These are phyloP conservation scores for Dendrolimus houi DNA, from an alignment of 2,888 invertebrate species.

Conservation along the genomic window DNA sequence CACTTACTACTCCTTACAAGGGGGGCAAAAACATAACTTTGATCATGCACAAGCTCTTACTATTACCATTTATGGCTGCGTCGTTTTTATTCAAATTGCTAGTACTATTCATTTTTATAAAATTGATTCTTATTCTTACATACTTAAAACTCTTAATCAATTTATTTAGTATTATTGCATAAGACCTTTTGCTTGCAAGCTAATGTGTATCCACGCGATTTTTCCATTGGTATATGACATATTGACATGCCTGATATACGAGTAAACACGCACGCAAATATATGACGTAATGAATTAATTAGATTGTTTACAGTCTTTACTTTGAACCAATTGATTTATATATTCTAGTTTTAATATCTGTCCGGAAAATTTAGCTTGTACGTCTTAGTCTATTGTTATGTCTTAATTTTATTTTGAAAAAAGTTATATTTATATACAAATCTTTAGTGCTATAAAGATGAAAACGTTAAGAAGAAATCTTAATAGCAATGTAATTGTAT, in stretches of 20 bases:
- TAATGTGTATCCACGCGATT: not conserved
- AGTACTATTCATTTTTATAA: not conserved
- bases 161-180: not conserved
- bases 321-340: too few species aligned
- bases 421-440: too few species aligned
- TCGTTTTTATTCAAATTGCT: constrained; percentile 14
- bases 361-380: too few species aligned
- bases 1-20: constrained; percentile 29
- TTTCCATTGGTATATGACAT: constrained; percentile 2
- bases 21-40: constrained; percentile 26
- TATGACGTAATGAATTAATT: not conserved
- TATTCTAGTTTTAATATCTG: too few species aligned
- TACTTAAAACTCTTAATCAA: not conserved
- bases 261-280: constrained; percentile 1
- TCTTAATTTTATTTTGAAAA: too few species aligned
- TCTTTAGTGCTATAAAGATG: too few species aligned
- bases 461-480: too few species aligned
- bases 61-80: constrained; percentile 27
- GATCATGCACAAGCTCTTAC: constrained; percentile 30
- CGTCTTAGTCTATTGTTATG: too few species aligned
- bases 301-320: not conserved
- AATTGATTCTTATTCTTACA: not conserved
- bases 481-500: too few species aligned
- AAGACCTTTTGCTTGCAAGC: not conserved
- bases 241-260: constrained; percentile 1